phyloP scores from a whole-genome alignment of 2,888 invertebrate species.

The Lysandra coridon region DNA sequence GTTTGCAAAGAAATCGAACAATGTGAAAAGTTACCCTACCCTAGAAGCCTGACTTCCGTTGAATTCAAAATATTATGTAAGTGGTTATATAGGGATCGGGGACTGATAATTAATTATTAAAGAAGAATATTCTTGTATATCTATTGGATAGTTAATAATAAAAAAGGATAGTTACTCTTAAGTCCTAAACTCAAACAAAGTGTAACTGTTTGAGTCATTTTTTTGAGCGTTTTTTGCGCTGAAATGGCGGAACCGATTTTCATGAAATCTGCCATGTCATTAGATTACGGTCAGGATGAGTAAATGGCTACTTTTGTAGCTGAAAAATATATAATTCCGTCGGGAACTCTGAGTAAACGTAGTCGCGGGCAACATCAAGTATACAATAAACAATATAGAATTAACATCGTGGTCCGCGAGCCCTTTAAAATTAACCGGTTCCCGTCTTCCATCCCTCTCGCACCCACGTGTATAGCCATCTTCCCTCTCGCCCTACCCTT shows the following conservation, averaged over 20 bases:
- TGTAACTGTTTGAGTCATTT: background rate
- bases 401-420: constrained; percentile 59
- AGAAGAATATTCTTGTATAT: too few relatives aligned
- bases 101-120: too few relatives aligned
- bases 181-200: background rate
- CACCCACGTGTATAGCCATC: constrained; percentile 41
- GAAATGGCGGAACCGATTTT: background rate
- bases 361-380: background rate
- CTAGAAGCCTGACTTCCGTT: too few relatives aligned
- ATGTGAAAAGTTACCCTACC: background rate
- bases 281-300: background rate
- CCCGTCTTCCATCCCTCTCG: constrained; percentile 51
- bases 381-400: constrained; percentile 52
- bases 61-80: too few relatives aligned
- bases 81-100: too few relatives aligned
- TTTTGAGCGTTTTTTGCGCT: background rate
- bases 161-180: background rate
- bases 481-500: constrained; percentile 60
- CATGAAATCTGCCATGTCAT: background rate
- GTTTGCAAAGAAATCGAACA: too few relatives aligned
- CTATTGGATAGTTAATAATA: too few relatives aligned
- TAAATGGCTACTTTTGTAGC: background rate
- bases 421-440: constrained; percentile 80
- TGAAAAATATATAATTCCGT: background rate
- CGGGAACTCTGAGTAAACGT: background rate